Percentiles rank a stretch among this genome's conserved stretches.
These are phyloP conservation scores for Molorchus minor DNA, from an alignment of 2,888 invertebrate genomes.

Conservation along the genomic window DNA sequence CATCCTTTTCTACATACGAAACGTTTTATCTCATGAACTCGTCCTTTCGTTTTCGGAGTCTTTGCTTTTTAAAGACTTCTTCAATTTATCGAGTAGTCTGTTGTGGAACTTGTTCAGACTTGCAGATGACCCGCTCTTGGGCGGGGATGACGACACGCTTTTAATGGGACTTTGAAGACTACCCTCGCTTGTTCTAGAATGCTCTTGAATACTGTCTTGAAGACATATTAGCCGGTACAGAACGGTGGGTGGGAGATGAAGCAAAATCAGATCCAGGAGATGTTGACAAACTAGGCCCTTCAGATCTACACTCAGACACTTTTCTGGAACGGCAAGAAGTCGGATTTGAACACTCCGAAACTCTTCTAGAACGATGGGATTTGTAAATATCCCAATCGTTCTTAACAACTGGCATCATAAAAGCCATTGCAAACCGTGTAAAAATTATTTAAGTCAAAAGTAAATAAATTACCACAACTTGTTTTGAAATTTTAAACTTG, in stretches of 20 bases:
- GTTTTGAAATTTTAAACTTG: constrained; percentile 5
- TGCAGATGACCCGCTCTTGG: constrained; percentile 68
- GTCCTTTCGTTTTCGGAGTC: constrained; percentile 58
- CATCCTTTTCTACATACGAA: constrained; percentile 34
- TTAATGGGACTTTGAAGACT: constrained; percentile 73
- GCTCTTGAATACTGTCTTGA: constrained; percentile 69
- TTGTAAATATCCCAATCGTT: constrained; percentile 95
- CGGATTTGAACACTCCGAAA: constrained; percentile 77
- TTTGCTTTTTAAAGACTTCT: constrained; percentile 71
- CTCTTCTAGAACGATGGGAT: constrained; percentile 78
- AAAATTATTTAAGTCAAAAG: neutral
- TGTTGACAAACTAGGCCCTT: constrained; percentile 75
- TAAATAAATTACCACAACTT: constrained; percentile 2
- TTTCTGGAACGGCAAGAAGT: constrained; percentile 73
- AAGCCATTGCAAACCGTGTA: constrained; percentile 73
- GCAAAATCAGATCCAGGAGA: constrained; percentile 71
- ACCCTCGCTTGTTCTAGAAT: constrained; percentile 70
- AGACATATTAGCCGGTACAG: constrained; percentile 72
- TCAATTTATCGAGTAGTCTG: constrained; percentile 81
- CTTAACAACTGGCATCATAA: constrained; percentile 95
- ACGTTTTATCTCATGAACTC: constrained; percentile 65
- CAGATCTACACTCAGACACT: constrained; percentile 79
- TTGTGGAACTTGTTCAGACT: constrained; percentile 82
- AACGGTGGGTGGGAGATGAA: constrained; percentile 68
- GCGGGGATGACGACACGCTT: constrained; percentile 73